Evolutionary conservation across 2,113 vertebrate species (phyloP).

Genomic region (Oceanodroma tethys): DNA sequence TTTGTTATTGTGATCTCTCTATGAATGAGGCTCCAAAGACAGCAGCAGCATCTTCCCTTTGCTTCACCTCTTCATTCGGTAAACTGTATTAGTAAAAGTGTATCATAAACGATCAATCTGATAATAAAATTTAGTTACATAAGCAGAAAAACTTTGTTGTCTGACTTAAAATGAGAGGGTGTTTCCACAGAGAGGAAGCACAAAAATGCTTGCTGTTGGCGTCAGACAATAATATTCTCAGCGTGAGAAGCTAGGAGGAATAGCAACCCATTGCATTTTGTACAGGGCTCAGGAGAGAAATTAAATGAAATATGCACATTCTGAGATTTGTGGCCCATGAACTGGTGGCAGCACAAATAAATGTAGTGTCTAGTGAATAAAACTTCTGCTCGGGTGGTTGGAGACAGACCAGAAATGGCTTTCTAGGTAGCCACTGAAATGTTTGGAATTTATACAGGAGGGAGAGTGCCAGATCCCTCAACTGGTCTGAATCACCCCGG

Average conservation of each 20-base stretch:
- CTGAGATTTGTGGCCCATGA: background rate
- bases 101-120: background rate
- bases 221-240: background rate
- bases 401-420: conserved; percentile 1
- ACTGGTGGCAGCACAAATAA: background rate
- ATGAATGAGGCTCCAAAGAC: background rate
- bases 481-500: background rate
- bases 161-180: background rate
- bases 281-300: background rate
- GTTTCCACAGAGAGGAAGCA: background rate
- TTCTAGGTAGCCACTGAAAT: conserved; percentile 14
- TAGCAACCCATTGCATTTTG: background rate
- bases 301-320: background rate
- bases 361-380: background rate
- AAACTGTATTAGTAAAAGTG: background rate
- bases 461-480: background rate
- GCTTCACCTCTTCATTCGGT: background rate
- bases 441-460: background rate
- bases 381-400: background rate
- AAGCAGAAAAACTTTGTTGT: background rate
- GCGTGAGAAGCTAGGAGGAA: background rate
- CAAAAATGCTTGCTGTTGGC: background rate
- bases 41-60: background rate
- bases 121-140: background rate
- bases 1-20: background rate